Conservation (phyloP, 2,888 invertebrate species). For the Phania funesta region DNA sequence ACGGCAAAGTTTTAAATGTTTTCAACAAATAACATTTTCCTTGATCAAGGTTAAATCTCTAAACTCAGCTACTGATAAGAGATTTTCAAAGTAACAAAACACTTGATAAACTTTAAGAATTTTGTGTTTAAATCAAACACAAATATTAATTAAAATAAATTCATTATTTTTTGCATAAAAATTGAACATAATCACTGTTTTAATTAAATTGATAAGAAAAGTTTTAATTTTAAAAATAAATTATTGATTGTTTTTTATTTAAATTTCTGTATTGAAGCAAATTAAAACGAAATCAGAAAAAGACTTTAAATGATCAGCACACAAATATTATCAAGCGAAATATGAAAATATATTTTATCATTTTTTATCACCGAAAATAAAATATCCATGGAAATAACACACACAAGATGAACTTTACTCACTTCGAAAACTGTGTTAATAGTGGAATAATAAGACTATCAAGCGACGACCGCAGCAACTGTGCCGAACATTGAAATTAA, state of each 20-base stretch:
- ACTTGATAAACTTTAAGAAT: not conserved
- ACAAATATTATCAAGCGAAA: not conserved
- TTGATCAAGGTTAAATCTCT: conserved; percentile 14
- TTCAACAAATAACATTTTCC: conserved; percentile 4
- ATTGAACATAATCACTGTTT: not conserved
- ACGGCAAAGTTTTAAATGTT: not conserved
- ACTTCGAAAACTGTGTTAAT: conserved; percentile 24
- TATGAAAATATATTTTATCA: not conserved
- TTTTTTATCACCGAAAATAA: not conserved
- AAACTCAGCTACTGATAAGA: not conserved
- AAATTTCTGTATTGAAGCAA: no score
- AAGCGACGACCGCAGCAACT: conserved; percentile 15
- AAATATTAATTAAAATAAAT: conserved; percentile 8
- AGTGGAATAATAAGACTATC: not conserved
- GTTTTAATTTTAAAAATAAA: not conserved
- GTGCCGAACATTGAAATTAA: conserved; percentile 46
- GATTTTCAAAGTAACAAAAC: not conserved
- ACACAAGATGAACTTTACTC: conserved; percentile 26
- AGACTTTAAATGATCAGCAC: not conserved
- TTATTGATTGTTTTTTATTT: not conserved
- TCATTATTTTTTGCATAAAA: not conserved
- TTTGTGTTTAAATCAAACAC: not conserved
- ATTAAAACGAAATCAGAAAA: no score
- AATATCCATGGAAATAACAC: not conserved
- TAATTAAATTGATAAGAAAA: conserved; percentile 44